Percentiles rank a stretch among this genome's conserved stretches.
These are phyloP conservation scores for Leptinotarsa undecemlineata DNA, from an alignment of 1,140 invertebrate species.

Conservation along the genomic window DNA sequence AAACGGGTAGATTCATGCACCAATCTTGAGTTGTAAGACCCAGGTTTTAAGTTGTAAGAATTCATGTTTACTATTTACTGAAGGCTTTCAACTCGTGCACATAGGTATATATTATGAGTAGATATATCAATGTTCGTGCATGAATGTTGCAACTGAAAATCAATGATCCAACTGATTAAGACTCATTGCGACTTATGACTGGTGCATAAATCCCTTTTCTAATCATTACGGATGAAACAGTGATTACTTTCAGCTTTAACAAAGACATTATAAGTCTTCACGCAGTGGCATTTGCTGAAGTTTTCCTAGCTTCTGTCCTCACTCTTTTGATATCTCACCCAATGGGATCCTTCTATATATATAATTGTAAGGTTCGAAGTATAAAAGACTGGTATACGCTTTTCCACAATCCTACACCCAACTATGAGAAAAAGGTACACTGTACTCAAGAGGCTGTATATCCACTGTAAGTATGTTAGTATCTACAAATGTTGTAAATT, in stretches of 20 bases:
- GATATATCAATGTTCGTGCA: too few relatives aligned
- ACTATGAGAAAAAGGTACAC: slow-evolving; percentile 85
- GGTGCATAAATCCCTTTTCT: too few relatives aligned
- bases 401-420: slow-evolving; percentile 89
- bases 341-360: slow-evolving; percentile 71
- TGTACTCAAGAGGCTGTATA: slow-evolving; percentile 97
- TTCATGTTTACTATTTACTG: too few relatives aligned
- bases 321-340: slow-evolving; percentile 80
- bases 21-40: too few relatives aligned
- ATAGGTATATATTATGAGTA: background rate
- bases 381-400: slow-evolving; percentile 96
- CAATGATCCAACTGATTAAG: too few relatives aligned
- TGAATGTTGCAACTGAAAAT: background rate
- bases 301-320: slow-evolving; percentile 70
- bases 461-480: slow-evolving; percentile 77
- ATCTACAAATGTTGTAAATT: too few relatives aligned
- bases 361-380: slow-evolving; percentile 75
- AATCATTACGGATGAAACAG: too few relatives aligned
- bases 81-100: background rate
- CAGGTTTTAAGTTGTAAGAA: too few relatives aligned
- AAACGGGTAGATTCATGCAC: too few relatives aligned
- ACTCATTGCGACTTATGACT: too few relatives aligned
- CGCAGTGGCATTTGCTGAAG: slow-evolving; percentile 80
- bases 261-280: slow-evolving; percentile 74
- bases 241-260: slow-evolving; percentile 64